Conservation (phyloP, 2,113 vertebrate species). For the Plectropomus leopardus region DNA sequence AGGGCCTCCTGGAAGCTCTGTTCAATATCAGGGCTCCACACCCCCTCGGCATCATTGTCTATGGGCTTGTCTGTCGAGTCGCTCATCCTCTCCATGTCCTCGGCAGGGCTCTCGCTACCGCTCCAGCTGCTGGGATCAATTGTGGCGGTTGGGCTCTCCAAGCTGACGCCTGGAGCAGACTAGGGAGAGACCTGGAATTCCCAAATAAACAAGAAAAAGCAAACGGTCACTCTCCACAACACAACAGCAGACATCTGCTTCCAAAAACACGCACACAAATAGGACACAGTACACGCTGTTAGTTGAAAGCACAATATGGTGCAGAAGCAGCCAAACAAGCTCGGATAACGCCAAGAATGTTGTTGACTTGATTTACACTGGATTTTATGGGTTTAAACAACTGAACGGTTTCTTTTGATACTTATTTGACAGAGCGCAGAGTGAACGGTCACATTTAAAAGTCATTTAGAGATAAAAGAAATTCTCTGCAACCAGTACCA, state of each 20-base stretch:
- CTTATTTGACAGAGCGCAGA: background rate
- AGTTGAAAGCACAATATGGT: conserved; percentile 25
- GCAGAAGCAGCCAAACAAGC: conserved; percentile 46
- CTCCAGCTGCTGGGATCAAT: conserved; percentile 99
- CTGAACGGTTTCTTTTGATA: conserved; percentile 16
- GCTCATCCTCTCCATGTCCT: conserved; percentile 98
- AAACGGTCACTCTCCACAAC: conserved; percentile 51
- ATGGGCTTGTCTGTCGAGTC: conserved; percentile 98
- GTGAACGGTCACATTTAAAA: background rate
- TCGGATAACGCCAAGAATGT: conserved; percentile 31
- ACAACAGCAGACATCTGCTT: conserved; percentile 40
- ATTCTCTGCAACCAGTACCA: too few species aligned
- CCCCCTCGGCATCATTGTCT: conserved; percentile 98
- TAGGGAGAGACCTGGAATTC: conserved; percentile 91
- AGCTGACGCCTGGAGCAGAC: conserved; percentile 96
- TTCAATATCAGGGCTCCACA: conserved; percentile 99
- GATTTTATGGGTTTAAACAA: conserved; percentile 42
- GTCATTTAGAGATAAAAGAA: background rate
- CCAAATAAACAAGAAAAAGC: conserved; percentile 72
- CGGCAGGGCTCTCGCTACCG: conserved; percentile 99
- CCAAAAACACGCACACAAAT: conserved; percentile 4
- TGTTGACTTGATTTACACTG: conserved; percentile 45
- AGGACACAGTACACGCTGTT: conserved; percentile 27
- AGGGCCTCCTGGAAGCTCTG: conserved; percentile 99
- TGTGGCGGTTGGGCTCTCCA: conserved; percentile 93